Base-by-base conservation (phyloP, 2,888 invertebrate species). In the Spilarctia lutea region DNA sequence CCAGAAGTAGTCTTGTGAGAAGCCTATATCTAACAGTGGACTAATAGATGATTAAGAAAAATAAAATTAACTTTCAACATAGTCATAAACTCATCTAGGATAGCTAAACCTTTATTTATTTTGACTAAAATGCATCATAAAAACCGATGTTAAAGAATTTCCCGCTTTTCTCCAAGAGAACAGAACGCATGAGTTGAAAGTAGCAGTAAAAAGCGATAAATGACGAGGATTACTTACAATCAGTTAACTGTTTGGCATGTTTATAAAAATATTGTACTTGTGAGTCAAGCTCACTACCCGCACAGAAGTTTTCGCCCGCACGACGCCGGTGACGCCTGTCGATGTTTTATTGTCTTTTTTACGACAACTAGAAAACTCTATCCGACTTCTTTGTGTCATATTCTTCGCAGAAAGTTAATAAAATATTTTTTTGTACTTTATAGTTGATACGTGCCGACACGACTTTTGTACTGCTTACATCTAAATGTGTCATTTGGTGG, bases 261-360 rank as follows among this genome's bases (percentile, higher is more conserved):
- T 30, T 33, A 27, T 33, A 65, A 30, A 35, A 39, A 20, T 3
- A 33, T 45, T 48, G 76, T 79, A 70, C 73, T 70, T 78, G 78
- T 83, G 85, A 83, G 77, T 68, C 42, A 18, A 24, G 67, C 52
- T 20, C 18, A 20, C 33, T 56, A 35, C 77, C 68, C 84, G 71
- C 35, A 84, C 75, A 72, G 65, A 83, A 82, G 67, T 84, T 83
- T 76, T 63, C 35, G 33, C 83, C 81, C 77, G 77, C 76, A 79
- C 79, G 78, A 75, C 74, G 74, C 79, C 77, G 77, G 83, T 79
- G 79, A 82, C 76, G 81, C 78, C 71, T 75, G 73, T 72, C 82
- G 76, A 80, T 83, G 76, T 81, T 84, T 82, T 85, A 85, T 85
- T 85, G 82, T 83, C 77, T 78, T 84, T 84, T 84, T 84, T 84